Base-by-base conservation (phyloP, 2,797 vertebrate genomes). In the Sylvia borin region DNA sequence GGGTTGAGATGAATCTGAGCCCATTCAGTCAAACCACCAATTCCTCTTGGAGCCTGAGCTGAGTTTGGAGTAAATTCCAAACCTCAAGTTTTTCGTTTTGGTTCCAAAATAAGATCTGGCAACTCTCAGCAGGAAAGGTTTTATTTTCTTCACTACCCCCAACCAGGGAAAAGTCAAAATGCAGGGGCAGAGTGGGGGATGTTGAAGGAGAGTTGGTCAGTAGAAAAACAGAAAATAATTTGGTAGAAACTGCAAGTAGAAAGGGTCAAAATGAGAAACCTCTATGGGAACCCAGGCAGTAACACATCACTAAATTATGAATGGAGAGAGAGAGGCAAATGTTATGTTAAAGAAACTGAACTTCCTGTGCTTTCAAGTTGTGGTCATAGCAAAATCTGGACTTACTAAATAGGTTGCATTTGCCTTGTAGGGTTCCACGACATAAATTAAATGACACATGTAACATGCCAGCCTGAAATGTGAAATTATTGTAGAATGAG, bases 381-480 rank as follows among this genome's bases (percentile, higher is more conserved):
- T 88, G 85, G 74, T 94, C 92, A 62, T 90, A 90, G 70, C 42
- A 94, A 96, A 98, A 97, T 97, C 97, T 98, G 96, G 94, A 96
- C 96, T 97, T 97, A 97, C 95, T 97, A 95, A 98, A 96, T 96
- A 95, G 89, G 87, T 92, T 97, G 67, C 83, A 68, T 89, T 96
- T 79, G 45, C 87, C 87, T 96, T 91, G 79, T 95, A 94, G 84
- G 86, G 92, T 97, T 93, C 93, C 83, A 93, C 1, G 22, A 97
- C 93, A 97, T 97, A 97, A 97, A 98, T 97, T 97, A 97, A 97
- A 94, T 38, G 55, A 95, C 96, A 97, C 74, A 96, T 97, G 97
- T 97, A 97, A 96, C 55, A 79, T 95, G 95, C 85, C 90, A 94
- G 75, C 96, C 92, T 95, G 95, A 97, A 97, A 97, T 92, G 80